These are phyloP conservation scores for Carapus acus DNA, from an alignment of 2,797 vertebrate species.

Conservation along the genomic window DNA sequence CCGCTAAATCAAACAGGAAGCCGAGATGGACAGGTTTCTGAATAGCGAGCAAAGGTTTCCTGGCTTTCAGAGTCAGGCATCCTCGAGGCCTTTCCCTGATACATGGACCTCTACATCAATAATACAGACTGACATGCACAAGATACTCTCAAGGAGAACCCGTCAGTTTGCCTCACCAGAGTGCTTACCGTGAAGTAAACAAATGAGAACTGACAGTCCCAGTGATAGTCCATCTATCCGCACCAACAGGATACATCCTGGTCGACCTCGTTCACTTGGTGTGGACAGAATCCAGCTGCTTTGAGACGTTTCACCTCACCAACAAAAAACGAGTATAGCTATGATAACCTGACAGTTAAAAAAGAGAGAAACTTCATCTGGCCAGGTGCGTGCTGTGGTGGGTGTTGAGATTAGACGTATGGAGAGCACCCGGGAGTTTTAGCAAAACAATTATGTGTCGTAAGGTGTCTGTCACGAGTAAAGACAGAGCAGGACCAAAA, in stretches of 20 bases:
- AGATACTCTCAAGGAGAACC: slow-evolving; percentile 68
- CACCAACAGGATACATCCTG: slow-evolving; percentile 48
- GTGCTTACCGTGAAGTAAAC: slow-evolving; percentile 58
- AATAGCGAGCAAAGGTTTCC: slow-evolving; percentile 16
- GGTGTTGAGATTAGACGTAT: slow-evolving; percentile 40
- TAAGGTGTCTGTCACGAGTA: slow-evolving; percentile 49
- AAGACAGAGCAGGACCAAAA: slow-evolving; percentile 50
- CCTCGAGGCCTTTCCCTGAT: slow-evolving; percentile 49
- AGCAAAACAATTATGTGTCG: slow-evolving; percentile 22
- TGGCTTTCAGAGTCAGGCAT: slow-evolving; percentile 35
- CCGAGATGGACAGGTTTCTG: too few species aligned
- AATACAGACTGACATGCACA: slow-evolving; percentile 64
- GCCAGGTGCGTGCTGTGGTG: slow-evolving; percentile 17
- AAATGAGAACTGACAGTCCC: slow-evolving; percentile 69
- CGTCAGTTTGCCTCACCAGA: slow-evolving; percentile 52
- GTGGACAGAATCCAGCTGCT: slow-evolving; percentile 35
- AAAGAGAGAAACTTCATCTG: slow-evolving; percentile 13
- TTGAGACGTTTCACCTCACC: slow-evolving; percentile 36
- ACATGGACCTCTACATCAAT: slow-evolving; percentile 62
- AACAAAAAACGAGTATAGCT: slow-evolving; percentile 45
- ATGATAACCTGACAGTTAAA: slow-evolving; percentile 20
- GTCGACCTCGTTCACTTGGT: slow-evolving; percentile 12
- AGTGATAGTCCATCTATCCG: slow-evolving; percentile 62
- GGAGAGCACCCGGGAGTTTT: slow-evolving; percentile 29
- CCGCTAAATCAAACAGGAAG: too few species aligned